Conservation (phyloP, 2,113 vertebrate species). For the Chaetorhynchus papuensis region DNA sequence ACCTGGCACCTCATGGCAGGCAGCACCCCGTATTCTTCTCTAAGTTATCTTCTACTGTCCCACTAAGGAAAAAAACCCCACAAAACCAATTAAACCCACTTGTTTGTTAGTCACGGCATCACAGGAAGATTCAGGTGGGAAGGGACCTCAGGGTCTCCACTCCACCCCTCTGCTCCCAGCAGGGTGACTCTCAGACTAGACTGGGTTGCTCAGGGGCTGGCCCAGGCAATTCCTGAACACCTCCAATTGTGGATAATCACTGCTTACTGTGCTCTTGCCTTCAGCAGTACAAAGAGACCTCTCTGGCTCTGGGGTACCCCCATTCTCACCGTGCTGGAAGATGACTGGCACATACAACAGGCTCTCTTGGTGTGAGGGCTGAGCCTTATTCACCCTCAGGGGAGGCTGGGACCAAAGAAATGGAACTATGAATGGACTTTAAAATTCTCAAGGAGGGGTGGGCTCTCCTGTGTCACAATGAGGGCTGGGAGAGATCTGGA, state of each 20-base stretch:
- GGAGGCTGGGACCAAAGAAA: neutral
- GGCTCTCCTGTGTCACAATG: rapidly evolving
- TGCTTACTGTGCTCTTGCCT: neutral
- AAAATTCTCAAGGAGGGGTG: neutral
- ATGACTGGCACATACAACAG: neutral
- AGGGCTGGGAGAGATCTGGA: neutral
- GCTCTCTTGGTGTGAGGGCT: neutral
- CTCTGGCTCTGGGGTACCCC: neutral
- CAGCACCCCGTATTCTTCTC: neutral
- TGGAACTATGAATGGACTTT: neutral
- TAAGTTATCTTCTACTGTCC: neutral
- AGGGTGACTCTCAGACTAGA: neutral
- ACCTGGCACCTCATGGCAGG: neutral
- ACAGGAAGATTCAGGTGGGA: neutral
- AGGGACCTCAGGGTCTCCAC: neutral
- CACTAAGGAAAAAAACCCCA: neutral
- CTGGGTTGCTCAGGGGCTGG: neutral
- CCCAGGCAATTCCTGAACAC: neutral
- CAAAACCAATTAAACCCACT: neutral
- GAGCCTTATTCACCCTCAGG: neutral
- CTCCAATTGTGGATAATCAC: neutral
- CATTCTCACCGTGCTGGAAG: rapidly evolving
- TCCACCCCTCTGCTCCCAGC: neutral
- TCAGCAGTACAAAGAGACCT: neutral
- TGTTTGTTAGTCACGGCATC: neutral